These are phyloP conservation scores for Rhynchonema sp. DNA, from an alignment of 2,888 invertebrate genomes.

Conservation along the genomic window DNA sequence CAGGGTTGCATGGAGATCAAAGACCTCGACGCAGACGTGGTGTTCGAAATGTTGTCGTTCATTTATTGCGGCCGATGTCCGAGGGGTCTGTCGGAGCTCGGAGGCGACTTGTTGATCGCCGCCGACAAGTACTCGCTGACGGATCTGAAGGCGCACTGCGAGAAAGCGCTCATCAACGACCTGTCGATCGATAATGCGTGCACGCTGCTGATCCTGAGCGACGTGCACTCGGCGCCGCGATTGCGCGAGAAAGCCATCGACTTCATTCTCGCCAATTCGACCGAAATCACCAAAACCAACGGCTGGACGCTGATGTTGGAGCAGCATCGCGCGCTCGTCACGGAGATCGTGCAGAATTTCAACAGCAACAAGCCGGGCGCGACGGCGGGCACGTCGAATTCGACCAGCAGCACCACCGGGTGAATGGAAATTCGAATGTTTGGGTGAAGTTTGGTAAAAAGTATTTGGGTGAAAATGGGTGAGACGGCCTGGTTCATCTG, in stretches of 20 bases:
- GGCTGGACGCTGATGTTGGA: conserved; percentile 18
- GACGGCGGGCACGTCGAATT: no score
- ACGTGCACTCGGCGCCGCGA: conserved; percentile 17
- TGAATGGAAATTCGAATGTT: no score
- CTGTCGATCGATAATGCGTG: conserved; percentile 22
- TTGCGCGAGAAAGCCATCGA: conserved; percentile 19
- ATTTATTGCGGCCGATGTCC: conserved; percentile 22
- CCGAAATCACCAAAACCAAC: conserved; percentile 13
- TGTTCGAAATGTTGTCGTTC: conserved; percentile 25
- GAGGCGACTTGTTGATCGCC: conserved; percentile 23
- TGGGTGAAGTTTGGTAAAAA: no score
- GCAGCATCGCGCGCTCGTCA: conserved; percentile 20
- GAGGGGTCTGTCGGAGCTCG: conserved; percentile 21
- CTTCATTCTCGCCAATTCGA: conserved; percentile 20
- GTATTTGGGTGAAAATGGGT: no score
- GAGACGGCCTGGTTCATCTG: no score
- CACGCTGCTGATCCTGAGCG: conserved; percentile 22
- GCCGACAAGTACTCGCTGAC: conserved; percentile 25
- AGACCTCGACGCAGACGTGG: conserved; percentile 24
- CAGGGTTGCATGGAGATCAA: conserved; percentile 19
- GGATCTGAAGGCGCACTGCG: conserved; percentile 22
- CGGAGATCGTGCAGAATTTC: conserved; percentile 19
- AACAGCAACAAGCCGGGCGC: no score
- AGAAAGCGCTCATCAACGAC: conserved; percentile 16
- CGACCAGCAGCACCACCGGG: no score